A percentile compares a stretch with the other conserved stretches of the same genome.
These are phyloP conservation scores for Stichodactyla helianthus DNA, from an alignment of 64 coral and sea anemone species.

Conservation along the genomic window DNA sequence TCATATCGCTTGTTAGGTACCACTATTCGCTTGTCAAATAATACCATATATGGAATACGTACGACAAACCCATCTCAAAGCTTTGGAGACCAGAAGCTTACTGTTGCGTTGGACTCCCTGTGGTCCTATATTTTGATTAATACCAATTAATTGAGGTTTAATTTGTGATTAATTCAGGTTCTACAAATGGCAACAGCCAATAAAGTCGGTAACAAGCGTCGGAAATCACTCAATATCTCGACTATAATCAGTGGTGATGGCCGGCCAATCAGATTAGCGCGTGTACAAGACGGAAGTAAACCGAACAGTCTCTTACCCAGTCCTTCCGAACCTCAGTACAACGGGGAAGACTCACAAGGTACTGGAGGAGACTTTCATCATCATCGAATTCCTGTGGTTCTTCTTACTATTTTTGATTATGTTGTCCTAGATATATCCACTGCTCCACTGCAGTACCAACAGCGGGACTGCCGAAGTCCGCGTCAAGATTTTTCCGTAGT, in stretches of 20 bases:
- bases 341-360: conserved; percentile 57
- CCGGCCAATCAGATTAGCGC: conserved; percentile 76
- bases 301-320: neutral
- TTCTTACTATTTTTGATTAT: neutral
- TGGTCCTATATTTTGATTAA: too few species aligned
- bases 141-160: too few species aligned
- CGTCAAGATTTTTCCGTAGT: too few species aligned
- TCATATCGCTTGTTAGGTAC: too few species aligned
- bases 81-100: too few species aligned
- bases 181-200: conserved; percentile 67
- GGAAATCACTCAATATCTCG: conserved; percentile 81
- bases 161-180: conserved; percentile 25
- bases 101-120: too few species aligned
- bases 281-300: conserved; percentile 54
- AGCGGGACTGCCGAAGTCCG: too few species aligned
- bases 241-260: conserved; percentile 86
- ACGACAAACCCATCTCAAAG: too few species aligned
- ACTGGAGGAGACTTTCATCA: neutral
- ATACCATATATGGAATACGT: too few species aligned
- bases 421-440: neutral
- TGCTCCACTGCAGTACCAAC: too few species aligned
- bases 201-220: conserved; percentile 39
- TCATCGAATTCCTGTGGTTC: neutral
- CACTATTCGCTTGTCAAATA: too few species aligned
- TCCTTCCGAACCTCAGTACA: conserved; percentile 44